A percentile compares a stretch with the other conserved stretches of the same genome.
Conservation (phyloP, 2,888 invertebrate genomes). For the Lycaena phlaeas region DNA sequence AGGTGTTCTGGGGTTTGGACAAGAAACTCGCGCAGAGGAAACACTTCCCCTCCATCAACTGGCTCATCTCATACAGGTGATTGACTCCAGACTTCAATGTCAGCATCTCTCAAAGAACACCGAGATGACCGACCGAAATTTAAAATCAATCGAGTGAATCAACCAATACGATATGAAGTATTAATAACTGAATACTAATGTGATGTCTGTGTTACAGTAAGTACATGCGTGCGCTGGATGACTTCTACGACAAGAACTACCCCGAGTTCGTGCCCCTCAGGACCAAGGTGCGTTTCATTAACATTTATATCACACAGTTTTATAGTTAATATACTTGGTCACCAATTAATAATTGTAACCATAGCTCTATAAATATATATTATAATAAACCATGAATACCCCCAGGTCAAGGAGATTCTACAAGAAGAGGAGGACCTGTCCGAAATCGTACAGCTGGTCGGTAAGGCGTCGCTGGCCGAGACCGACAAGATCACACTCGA, state of each 20-base stretch:
- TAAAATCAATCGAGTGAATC: too few relatives aligned
- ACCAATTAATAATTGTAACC: too few relatives aligned
- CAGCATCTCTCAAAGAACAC: too few relatives aligned
- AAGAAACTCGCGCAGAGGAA: conserved; percentile 99
- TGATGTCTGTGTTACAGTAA: too few relatives aligned
- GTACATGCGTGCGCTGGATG: conserved; percentile 98
- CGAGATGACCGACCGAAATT: too few relatives aligned
- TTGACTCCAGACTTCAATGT: too few relatives aligned
- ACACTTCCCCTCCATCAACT: conserved; percentile 99
- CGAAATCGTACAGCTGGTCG: conserved; percentile 99
- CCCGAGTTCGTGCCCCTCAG: conserved; percentile 96
- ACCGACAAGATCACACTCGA: conserved; percentile 99
- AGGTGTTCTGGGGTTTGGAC: conserved; percentile 99
- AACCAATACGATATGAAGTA: too few relatives aligned
- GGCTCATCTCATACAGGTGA: conserved; percentile 95
- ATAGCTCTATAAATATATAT: too few relatives aligned
- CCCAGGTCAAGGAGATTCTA: conserved; percentile 89
- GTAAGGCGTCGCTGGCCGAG: conserved; percentile 98
- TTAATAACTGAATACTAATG: too few relatives aligned
- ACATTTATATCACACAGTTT: too few relatives aligned
- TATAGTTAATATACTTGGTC: too few relatives aligned
- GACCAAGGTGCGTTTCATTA: conserved; percentile 84
- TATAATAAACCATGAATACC: too few relatives aligned
- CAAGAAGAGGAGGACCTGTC: conserved; percentile 99
- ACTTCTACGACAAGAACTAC: conserved; percentile 99